Evolutionary conservation across 2,113 vertebrate species (phyloP).

Genomic region (Eleginops maclovinus): DNA sequence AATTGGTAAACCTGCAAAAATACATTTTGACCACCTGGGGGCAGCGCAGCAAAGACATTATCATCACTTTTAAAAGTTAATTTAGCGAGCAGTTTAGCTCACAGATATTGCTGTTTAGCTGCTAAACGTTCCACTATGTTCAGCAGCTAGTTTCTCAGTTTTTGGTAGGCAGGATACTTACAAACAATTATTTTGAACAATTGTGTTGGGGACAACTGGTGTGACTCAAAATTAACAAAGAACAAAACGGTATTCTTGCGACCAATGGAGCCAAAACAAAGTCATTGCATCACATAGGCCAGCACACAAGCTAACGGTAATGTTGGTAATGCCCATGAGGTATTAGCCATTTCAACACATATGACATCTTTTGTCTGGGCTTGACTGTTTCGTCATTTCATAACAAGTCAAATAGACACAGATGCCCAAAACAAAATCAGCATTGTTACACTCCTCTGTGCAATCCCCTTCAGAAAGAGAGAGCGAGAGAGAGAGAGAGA

Average conservation of each 20-base stretch:
- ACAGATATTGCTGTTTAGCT: not conserved
- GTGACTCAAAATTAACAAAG: not conserved
- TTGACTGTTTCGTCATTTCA: constrained; percentile 52
- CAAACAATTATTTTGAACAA: not conserved
- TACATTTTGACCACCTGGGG: not conserved
- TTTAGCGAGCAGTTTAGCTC: not conserved
- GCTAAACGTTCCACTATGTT: not conserved
- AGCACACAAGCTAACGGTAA: constrained; percentile 19
- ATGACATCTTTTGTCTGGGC: constrained; percentile 67
- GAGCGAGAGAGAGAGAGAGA: constrained; percentile 6
- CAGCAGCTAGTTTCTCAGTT: not conserved
- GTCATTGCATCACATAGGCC: constrained; percentile 3
- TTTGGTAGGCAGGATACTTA: not conserved
- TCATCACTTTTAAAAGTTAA: not conserved
- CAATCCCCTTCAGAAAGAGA: constrained; percentile 16
- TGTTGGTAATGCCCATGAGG: constrained; percentile 39
- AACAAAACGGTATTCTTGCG: not conserved
- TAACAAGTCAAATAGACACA: constrained; percentile 60
- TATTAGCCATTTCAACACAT: constrained; percentile 67
- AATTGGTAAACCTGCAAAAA: not conserved
- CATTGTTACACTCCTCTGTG: constrained; percentile 57
- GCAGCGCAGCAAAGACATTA: no score
- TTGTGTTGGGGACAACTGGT: not conserved
- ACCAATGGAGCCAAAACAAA: not conserved
- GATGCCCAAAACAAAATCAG: constrained; percentile 63